Evolutionary conservation across 2,797 vertebrate genomes (phyloP), one percentile per base, ranked within the genome.

Genomic region (Notolabrus celidotus): DNA sequence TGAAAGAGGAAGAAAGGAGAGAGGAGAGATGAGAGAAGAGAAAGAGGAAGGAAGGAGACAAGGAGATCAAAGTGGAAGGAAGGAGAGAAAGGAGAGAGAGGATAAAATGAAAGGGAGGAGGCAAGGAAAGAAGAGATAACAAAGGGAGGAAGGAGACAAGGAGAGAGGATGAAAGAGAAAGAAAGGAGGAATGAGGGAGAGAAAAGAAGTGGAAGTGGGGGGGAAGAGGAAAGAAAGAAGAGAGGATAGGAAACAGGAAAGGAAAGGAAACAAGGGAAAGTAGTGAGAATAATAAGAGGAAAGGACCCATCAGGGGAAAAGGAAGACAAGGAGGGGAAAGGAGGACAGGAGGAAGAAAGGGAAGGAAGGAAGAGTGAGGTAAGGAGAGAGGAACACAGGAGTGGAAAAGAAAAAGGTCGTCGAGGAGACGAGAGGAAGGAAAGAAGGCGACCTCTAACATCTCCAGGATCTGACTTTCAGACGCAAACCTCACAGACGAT

Each of bases 41-140:
- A 2, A 41, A 19, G 10, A 19, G 14, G 15, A 36, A 1, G 9
- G 15, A 9, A 2, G 1, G 4, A 14, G 1, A 31, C 3, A 0
- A 11, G 33, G 7, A 0, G 11, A 7, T 31, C 4, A 9, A 20
- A 29, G 22, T 2, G 7, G 29, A 3, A 12, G 1, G 15, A 14
- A 1, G 7, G 2, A n/a, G 10, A 12, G 4, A 15, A 2, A 22
- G 3, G 16, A 36, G 14, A 9, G 2, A 10, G 7, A n/a, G n/a
- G n/a, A n/a, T n/a, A 19, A 20, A 0, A 20, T 1, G 19, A 12
- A 25, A 4, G 8, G 11, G 4, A 62, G n/a, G 12, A 46, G 15
- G 50, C 14, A 3, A 3, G 3, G 11, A n/a, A 1, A 27, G 4
- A 6, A 27, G 10, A 29, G 8, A 45, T 3, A 25, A 1, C 1